phyloP scores from a whole-genome alignment of 2,797 vertebrate species.

The Champsocephalus esox region DNA sequence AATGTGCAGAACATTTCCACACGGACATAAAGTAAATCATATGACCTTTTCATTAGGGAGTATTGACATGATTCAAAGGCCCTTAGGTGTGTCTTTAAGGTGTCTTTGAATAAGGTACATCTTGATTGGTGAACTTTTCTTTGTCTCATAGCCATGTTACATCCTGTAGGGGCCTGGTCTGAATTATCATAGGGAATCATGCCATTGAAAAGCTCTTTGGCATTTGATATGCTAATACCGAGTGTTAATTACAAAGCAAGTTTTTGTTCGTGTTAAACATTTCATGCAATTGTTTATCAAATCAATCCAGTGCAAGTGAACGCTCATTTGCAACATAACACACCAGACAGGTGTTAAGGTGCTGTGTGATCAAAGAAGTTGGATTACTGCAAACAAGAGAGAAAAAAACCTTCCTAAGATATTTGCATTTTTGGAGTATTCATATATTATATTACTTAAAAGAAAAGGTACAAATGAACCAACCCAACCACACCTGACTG shows the following conservation, averaged over 20 bases:
- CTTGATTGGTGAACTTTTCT: constrained; percentile 46
- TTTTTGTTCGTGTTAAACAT: constrained; percentile 67
- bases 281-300: constrained; percentile 68
- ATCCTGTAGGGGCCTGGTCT: constrained; percentile 42
- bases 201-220: constrained; percentile 62
- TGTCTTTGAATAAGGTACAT: constrained; percentile 46
- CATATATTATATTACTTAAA: constrained; percentile 11
- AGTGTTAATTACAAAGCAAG: constrained; percentile 71
- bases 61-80: constrained; percentile 50
- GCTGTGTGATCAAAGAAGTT: constrained; percentile 54
- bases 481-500: constrained; percentile 10
- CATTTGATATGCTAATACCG: constrained; percentile 77
- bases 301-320: constrained; percentile 58
- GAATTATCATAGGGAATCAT: constrained; percentile 58
- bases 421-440: not conserved
- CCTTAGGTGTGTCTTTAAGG: constrained; percentile 47
- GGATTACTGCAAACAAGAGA: constrained; percentile 26
- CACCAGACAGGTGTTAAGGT: constrained; percentile 60
- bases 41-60: constrained; percentile 73
- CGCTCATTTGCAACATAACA: constrained; percentile 47
- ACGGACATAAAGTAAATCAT: constrained; percentile 73
- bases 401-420: not conserved
- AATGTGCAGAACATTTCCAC: constrained; percentile 85
- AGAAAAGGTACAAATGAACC: not conserved
- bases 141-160: constrained; percentile 49